These are phyloP conservation scores for Arizona elegans DNA, from an alignment of 2,113 vertebrate genomes.

Conservation along the genomic window DNA sequence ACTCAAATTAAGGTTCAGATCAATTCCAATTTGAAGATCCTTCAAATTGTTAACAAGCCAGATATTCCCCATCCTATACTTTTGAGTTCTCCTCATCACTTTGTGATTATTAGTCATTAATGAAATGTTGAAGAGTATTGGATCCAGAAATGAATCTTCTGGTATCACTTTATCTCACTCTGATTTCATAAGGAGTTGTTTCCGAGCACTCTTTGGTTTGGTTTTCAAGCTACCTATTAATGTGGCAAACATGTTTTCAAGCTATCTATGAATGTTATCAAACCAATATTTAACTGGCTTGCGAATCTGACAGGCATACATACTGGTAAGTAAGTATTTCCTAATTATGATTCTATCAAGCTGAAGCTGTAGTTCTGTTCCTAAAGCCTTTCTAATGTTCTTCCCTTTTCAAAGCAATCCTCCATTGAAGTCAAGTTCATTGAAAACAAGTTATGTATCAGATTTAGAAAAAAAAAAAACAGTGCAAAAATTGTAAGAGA, in stretches of 20 bases:
- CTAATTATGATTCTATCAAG: neutral
- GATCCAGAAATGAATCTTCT: neutral
- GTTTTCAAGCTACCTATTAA: neutral
- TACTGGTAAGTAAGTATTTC: neutral
- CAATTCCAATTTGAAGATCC: neutral
- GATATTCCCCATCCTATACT: neutral
- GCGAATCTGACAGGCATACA: neutral
- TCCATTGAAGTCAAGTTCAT: neutral
- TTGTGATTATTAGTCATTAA: neutral
- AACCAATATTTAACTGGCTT: neutral
- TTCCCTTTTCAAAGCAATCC: neutral
- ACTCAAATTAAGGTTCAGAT: neutral
- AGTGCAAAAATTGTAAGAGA: neutral
- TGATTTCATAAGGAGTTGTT: neutral
- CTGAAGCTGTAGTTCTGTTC: neutral
- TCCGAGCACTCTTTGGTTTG: neutral
- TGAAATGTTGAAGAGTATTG: neutral
- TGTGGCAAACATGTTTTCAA: neutral
- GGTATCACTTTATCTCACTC: neutral
- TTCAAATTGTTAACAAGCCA: neutral
- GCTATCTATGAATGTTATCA: neutral
- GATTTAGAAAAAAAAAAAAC: neutral
- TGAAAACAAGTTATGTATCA: neutral
- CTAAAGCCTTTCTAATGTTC: neutral
- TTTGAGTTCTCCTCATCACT: neutral